These are phyloP conservation scores for Caerostris darwini DNA, from an alignment of 1,140 invertebrate species.

Conservation along the genomic window DNA sequence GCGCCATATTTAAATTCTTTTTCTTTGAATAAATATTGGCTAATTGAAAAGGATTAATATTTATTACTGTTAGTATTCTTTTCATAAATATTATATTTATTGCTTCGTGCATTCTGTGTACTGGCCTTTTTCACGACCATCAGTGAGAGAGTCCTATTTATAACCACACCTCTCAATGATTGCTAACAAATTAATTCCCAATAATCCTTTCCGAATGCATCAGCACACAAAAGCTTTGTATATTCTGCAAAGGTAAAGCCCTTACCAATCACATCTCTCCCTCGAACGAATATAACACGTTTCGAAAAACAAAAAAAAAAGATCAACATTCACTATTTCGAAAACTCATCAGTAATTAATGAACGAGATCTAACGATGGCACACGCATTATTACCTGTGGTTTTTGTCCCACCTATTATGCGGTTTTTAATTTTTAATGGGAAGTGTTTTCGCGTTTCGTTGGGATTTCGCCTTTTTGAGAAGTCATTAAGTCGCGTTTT, in stretches of 20 bases:
- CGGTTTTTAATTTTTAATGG: slow-evolving; percentile 19
- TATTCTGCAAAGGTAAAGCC: not conserved
- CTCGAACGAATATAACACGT: no score
- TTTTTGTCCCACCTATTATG: slow-evolving; percentile 16
- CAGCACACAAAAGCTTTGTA: not conserved
- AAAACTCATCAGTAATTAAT: not conserved
- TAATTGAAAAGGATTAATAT: no score
- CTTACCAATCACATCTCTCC: not conserved
- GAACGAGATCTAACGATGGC: not conserved
- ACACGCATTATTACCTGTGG: not conserved
- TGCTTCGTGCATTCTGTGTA: no score
- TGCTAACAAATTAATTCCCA: no score
- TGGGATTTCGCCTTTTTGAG: not conserved
- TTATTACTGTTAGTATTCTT: no score
- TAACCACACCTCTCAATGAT: no score
- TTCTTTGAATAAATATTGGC: no score
- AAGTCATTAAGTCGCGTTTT: slow-evolving; percentile 23
- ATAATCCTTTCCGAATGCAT: no score
- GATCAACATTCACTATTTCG: not conserved
- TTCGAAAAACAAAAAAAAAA: not conserved
- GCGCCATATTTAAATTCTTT: no score
- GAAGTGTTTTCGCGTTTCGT: not conserved
- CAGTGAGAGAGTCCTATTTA: no score
- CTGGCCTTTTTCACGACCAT: no score
- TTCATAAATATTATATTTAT: no score